A percentile compares a stretch with the other conserved stretches of the same genome.
phyloP scores from a whole-genome alignment of 2,888 invertebrate species.

The Calameuta pallipes region DNA sequence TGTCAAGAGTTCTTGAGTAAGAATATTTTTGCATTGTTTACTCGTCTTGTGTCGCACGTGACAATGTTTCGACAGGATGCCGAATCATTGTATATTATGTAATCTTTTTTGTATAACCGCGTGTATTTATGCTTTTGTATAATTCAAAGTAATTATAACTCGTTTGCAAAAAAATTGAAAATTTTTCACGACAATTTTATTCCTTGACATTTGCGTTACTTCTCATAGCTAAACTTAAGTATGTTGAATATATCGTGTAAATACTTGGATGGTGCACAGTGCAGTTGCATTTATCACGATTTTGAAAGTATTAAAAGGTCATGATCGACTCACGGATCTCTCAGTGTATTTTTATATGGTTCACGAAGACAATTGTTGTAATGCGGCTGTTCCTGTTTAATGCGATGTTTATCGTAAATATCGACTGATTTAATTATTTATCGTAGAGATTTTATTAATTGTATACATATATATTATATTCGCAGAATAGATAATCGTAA shows the following conservation, averaged over 20 bases:
- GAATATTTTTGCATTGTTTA: not conserved
- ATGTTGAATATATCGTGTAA: not conserved
- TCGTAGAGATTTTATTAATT: no score
- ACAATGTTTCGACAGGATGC: not conserved
- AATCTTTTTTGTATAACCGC: not conserved
- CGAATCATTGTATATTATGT: not conserved
- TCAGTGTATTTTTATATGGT: conserved; percentile 9
- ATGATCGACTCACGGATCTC: conserved; percentile 37
- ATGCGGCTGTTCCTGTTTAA: not conserved
- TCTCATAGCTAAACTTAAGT: not conserved
- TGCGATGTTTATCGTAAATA: not conserved
- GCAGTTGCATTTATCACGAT: conserved; percentile 38
- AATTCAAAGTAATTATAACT: not conserved
- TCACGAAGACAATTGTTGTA: not conserved
- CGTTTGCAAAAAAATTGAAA: not conserved
- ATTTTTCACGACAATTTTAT: not conserved
- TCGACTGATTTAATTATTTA: not conserved
- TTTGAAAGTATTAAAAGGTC: conserved; percentile 43
- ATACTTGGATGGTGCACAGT: not conserved
- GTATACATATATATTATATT: no score
- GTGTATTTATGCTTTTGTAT: not conserved
- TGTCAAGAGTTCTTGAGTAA: not conserved
- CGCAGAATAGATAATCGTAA: no score
- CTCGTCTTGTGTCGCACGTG: not conserved
- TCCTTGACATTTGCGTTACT: not conserved